A percentile compares a stretch with the other conserved stretches of the same genome.
Conservation (phyloP, 1,140 invertebrate species). For the Trachymyrmex cornetzi region DNA sequence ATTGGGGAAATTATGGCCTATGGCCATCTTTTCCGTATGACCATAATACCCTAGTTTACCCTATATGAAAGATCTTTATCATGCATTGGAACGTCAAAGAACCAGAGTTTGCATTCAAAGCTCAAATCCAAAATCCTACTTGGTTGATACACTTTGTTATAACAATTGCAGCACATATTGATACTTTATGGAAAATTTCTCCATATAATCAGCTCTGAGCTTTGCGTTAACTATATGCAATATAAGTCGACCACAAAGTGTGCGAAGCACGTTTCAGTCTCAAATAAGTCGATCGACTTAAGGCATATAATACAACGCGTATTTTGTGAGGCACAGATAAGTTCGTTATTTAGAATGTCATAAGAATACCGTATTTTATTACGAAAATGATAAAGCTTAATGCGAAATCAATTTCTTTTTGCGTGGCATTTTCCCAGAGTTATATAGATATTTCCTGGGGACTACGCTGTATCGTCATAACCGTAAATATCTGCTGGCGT, state of each 20-base stretch:
- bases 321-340: not conserved
- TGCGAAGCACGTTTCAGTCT: not conserved
- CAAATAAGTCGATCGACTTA: conserved; percentile 47
- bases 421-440: not conserved
- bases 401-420: conserved; percentile 53
- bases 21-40: no score
- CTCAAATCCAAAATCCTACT: conserved; percentile 27
- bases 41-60: no score
- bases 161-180: conserved; percentile 18
- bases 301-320: not conserved
- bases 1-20: no score
- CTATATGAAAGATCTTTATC: not conserved
- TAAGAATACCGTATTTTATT: not conserved
- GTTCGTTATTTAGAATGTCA: not conserved
- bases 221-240: conserved; percentile 26
- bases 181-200: conserved; percentile 36
- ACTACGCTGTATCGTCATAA: conserved; percentile 42
- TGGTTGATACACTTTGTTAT: conserved; percentile 14
- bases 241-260: conserved; percentile 34
- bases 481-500: conserved; percentile 58
- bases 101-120: conserved; percentile 2
- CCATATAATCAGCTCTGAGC: conserved; percentile 33
- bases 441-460: not conserved
- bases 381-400: not conserved
- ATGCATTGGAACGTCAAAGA: conserved; percentile 7